Evolutionary conservation across 2,888 invertebrate species (phyloP).

Genomic region (Torymus auratus): DNA sequence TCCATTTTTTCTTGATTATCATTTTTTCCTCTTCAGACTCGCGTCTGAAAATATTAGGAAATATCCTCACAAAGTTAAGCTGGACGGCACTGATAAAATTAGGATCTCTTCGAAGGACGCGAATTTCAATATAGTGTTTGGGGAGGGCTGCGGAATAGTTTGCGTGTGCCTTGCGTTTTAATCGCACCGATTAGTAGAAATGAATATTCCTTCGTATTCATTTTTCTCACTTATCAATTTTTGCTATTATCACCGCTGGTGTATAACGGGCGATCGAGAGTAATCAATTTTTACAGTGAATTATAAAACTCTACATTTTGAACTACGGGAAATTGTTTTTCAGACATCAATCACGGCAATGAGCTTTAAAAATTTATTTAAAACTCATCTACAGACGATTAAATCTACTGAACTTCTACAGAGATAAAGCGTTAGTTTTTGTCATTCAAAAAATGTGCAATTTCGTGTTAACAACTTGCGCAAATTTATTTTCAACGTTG

Average conservation of each 20-base stretch:
- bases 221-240: conserved; percentile 18
- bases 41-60: conserved; percentile 75
- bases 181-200: conserved; percentile 40
- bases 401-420: conserved; percentile 17
- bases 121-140: conserved; percentile 64
- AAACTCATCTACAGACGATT: conserved; percentile 14
- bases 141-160: conserved; percentile 56
- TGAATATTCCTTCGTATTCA: conserved; percentile 30
- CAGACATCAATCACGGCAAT: conserved; percentile 1
- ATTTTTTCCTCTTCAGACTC: conserved; percentile 61
- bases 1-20: conserved; percentile 52
- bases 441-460: conserved; percentile 40
- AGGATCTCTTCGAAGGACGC: conserved; percentile 74
- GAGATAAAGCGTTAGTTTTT: conserved; percentile 22
- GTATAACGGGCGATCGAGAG: conserved; percentile 15
- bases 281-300: conserved; percentile 51
- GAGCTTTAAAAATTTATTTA: conserved; percentile 37
- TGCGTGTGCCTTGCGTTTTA: conserved; percentile 30
- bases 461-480: conserved; percentile 38
- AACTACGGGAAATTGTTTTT: conserved; percentile 39
- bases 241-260: conserved; percentile 18
- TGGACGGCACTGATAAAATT: conserved; percentile 77
- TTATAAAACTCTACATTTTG: conserved; percentile 48
- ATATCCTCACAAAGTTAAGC: conserved; percentile 75
- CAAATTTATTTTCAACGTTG: conserved; percentile 18